Conservation (phyloP, 2,888 invertebrate genomes). For the Tipula confusa region DNA sequence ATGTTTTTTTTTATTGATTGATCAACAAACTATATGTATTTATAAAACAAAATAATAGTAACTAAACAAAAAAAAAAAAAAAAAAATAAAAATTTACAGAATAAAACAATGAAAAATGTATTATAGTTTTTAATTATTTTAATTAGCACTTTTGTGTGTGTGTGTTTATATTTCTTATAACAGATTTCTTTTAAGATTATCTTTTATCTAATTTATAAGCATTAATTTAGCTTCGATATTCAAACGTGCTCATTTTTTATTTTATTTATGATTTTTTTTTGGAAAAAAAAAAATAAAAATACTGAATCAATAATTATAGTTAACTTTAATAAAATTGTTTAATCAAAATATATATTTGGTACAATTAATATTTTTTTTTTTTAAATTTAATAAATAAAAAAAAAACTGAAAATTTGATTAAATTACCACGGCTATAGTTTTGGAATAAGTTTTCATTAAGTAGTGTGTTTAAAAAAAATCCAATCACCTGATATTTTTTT, state of each 20-base stretch:
- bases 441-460: not conserved
- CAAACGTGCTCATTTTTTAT: not conserved
- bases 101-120: not conserved
- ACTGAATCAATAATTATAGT: not conserved
- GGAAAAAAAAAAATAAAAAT: not conserved
- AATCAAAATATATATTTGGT: not conserved
- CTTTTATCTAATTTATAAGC: not conserved
- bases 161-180: not conserved
- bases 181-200: not conserved
- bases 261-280: not conserved
- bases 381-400: too few relatives aligned
- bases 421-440: not conserved
- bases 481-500: not conserved
- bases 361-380: not conserved
- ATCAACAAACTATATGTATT: not conserved
- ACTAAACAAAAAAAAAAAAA: not conserved
- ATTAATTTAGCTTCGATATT: not conserved
- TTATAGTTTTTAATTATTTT: not conserved
- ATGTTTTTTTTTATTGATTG: not conserved
- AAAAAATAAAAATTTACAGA: not conserved
- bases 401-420: not conserved
- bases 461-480: not conserved
- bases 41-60: not conserved
- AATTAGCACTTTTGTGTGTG: not conserved
- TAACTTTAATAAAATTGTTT: not conserved